Evolutionary conservation across 2,888 invertebrate species (phyloP).

Genomic region (Scaptomyza tumidula): DNA sequence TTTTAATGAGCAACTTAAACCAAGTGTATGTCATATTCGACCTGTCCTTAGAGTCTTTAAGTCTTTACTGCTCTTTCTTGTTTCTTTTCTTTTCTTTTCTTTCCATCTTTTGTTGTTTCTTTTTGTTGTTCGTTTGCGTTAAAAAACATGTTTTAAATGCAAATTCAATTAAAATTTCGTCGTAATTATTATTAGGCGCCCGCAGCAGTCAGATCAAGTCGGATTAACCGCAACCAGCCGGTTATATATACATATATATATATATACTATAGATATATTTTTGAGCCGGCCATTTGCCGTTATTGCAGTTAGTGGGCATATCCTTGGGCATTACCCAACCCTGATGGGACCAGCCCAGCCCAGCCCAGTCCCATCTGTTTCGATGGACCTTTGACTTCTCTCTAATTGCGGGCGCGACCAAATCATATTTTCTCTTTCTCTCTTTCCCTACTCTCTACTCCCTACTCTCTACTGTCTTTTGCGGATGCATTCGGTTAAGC

Average conservation of each 20-base stretch:
- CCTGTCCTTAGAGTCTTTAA: background rate
- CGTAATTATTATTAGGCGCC: conserved; percentile 13
- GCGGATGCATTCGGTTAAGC: conserved; percentile 20
- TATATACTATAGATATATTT: background rate
- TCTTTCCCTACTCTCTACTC: background rate
- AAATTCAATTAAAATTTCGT: conserved; percentile 70
- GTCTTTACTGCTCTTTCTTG: conserved; percentile 2
- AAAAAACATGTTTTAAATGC: conserved; percentile 64
- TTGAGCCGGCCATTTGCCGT: conserved; percentile 11
- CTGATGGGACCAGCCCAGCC: background rate
- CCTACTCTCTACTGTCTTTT: background rate
- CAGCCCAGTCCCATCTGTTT: conserved; percentile 2
- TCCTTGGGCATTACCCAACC: conserved; percentile 45
- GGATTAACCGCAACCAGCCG: conserved; percentile 18
- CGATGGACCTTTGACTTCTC: conserved; percentile 35
- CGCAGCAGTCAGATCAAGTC: conserved; percentile 1
- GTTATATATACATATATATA: background rate
- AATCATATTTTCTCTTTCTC: background rate
- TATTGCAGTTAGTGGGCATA: conserved; percentile 14
- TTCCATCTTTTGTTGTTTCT: too few relatives aligned
- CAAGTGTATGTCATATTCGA: background rate
- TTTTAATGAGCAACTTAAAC: background rate
- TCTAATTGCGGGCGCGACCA: conserved; percentile 51
- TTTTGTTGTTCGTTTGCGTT: background rate
- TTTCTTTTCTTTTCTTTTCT: conserved; percentile 27